Conservation (phyloP, 2,797 vertebrate genomes). For the Pygocentrus nattereri region DNA sequence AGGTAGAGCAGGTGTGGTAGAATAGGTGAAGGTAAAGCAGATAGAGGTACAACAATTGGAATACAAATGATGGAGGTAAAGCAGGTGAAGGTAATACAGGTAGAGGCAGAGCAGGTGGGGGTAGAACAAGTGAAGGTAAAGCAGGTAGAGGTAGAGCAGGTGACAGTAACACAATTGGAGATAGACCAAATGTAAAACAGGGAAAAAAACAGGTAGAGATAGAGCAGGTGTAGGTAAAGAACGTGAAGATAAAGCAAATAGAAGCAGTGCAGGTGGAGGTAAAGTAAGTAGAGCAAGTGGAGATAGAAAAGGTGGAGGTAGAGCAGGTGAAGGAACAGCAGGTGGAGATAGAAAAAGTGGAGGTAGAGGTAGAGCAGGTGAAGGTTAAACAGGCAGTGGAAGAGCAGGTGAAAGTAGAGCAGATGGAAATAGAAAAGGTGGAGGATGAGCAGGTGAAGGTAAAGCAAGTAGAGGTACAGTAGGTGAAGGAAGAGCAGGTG, state of each 20-base stretch:
- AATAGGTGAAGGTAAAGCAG: neutral
- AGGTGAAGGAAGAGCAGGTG: neutral
- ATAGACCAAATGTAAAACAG: neutral
- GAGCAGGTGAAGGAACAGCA: neutral
- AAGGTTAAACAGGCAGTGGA: neutral
- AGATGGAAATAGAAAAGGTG: neutral
- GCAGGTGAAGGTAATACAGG: neutral
- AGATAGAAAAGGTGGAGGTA: neutral
- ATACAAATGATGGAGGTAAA: too few species aligned
- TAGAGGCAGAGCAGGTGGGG: neutral
- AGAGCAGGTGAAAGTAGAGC: neutral
- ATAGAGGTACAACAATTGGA: neutral
- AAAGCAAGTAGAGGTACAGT: neutral
- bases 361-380: neutral
- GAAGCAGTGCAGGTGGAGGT: neutral
- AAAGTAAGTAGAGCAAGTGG: neutral
- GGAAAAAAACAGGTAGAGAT: too few species aligned
- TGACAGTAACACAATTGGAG: neutral
- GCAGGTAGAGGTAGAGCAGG: neutral
- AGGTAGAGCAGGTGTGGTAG: neutral
- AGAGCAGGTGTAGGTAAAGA: too few species aligned
- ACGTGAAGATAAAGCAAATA: too few species aligned
- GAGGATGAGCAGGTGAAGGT: neutral
- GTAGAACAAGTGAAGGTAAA: neutral
- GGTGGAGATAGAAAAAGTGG: neutral